Evolutionary conservation across 37 sponge, comb jelly and placozoan species (phyloP).

Genomic region (Aplysina aerophoba): DNA sequence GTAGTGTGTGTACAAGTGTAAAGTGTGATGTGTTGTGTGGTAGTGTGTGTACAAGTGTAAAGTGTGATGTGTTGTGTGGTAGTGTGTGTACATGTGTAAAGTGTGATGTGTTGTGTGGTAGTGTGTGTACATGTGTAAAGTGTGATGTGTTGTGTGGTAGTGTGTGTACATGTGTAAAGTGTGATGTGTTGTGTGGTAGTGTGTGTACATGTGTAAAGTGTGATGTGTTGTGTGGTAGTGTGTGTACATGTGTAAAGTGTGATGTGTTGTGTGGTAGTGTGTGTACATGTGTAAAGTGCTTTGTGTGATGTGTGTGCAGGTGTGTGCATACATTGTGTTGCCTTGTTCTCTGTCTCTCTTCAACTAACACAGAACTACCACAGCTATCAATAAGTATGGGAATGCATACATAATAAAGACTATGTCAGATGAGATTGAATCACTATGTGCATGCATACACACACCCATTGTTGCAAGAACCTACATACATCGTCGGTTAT

Average conservation of each 20-base stretch:
- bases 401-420: too few species aligned
- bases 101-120: background rate
- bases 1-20: conserved; percentile 1
- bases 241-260: too few species aligned
- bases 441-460: too few species aligned
- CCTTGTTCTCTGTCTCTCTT: too few species aligned
- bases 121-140: background rate
- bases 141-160: background rate
- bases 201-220: background rate
- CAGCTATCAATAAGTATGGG: too few species aligned
- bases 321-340: too few species aligned
- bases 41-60: background rate
- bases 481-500: too few species aligned
- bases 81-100: conserved; percentile 1
- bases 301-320: background rate
- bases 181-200: conserved; percentile 1
- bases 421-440: too few species aligned
- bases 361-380: too few species aligned
- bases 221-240: background rate
- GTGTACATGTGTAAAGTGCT: too few species aligned
- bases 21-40: background rate
- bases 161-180: background rate
- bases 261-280: too few species aligned
- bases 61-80: background rate
- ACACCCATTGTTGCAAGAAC: too few species aligned